phyloP scores from a whole-genome alignment of 1,140 invertebrate species.

The Leptopilina clavipes region DNA sequence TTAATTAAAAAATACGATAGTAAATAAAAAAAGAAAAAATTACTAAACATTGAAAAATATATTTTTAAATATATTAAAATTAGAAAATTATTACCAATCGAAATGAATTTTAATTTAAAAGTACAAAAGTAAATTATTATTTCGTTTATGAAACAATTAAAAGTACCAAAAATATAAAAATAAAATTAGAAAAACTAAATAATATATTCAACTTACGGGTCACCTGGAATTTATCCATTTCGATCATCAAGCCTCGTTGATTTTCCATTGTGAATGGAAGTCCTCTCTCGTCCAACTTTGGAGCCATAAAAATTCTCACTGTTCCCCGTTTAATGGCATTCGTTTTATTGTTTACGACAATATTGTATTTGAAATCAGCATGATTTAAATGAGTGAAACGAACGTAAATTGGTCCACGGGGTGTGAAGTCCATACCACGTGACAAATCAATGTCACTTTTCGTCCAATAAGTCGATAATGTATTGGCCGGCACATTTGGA shows the following conservation, averaged over 20 bases:
- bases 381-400: conserved; percentile 86
- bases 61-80: too few relatives aligned
- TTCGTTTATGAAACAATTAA: too few relatives aligned
- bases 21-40: too few relatives aligned
- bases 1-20: too few relatives aligned
- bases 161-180: not conserved
- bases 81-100: too few relatives aligned
- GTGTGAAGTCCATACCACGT: conserved; percentile 85
- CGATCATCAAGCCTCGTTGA: conserved; percentile 83
- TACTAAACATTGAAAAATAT: too few relatives aligned
- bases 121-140: not conserved
- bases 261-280: conserved; percentile 78
- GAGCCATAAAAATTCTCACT: conserved; percentile 85
- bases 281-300: conserved; percentile 81
- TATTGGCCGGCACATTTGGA: conserved; percentile 69
- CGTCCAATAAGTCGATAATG: conserved; percentile 82
- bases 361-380: conserved; percentile 78
- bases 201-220: not conserved
- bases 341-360: conserved; percentile 79
- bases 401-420: conserved; percentile 81
- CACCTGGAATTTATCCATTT: conserved; percentile 79
- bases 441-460: conserved; percentile 84
- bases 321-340: conserved; percentile 78
- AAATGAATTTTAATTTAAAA: not conserved
- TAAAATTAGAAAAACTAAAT: too few relatives aligned